phyloP scores from a whole-genome alignment of 1,140 invertebrate genomes.

The Micrasema minimum region DNA sequence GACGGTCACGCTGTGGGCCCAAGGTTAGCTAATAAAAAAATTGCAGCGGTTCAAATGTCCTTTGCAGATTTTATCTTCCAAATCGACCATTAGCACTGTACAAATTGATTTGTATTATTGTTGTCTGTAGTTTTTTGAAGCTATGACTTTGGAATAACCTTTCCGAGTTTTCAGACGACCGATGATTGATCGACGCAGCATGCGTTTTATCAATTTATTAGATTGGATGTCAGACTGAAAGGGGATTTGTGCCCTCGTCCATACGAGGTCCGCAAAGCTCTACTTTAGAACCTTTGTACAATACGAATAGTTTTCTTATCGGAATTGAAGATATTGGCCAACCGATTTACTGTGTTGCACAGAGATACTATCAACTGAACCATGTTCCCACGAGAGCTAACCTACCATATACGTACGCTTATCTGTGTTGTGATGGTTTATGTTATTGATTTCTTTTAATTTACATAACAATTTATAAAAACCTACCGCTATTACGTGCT shows the following conservation, averaged over 20 bases:
- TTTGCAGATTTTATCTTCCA: not conserved
- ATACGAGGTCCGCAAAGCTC: no score
- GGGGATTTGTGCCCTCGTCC: not conserved
- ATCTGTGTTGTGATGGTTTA: no score
- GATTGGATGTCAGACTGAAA: not conserved
- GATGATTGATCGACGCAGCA: conserved; percentile 20
- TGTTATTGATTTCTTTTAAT: no score
- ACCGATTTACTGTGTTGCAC: no score
- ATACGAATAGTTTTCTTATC: no score
- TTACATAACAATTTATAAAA: no score
- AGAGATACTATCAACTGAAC: no score
- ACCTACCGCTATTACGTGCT: no score
- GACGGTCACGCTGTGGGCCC: not conserved
- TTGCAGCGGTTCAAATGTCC: conserved; percentile 3
- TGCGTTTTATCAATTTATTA: conserved; percentile 15
- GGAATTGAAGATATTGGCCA: no score
- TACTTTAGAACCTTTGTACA: no score
- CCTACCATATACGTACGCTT: no score
- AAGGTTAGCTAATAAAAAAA: not conserved
- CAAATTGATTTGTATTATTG: conserved; percentile 11
- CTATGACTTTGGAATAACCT: conserved; percentile 29
- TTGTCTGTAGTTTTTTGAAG: conserved; percentile 5
- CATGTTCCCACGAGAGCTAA: no score
- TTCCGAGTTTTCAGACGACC: not conserved
- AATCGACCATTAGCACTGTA: not conserved